Evolutionary conservation across 2,888 invertebrate genomes (phyloP), one percentile per base, ranked within the genome.

Genomic region (Acronicta psi): DNA sequence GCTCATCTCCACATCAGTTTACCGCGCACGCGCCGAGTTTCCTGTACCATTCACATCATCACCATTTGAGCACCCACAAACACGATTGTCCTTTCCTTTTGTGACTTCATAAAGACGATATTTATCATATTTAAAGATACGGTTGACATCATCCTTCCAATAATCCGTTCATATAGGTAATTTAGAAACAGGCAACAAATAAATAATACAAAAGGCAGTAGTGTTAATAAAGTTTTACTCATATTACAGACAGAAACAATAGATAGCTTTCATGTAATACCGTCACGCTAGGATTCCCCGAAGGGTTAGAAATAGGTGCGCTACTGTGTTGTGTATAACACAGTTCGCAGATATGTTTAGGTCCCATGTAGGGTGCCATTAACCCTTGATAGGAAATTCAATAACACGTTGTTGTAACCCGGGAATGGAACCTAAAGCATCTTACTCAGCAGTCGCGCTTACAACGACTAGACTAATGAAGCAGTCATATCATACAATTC

Each of bases 1-100:
- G 83, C 84, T 91, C 90, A 93, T 93, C 92, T 90, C 79, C 69
- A 82, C 88, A 90, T 90, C 87, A 90, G 86, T 85, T 91, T 82
- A 89, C 86, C 78, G 89, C 84, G 90, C 92, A 92, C 91, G 91
- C 90, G 90, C 81, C 82, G 80, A 73, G 82, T 86, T 91, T 92
- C 91, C 92, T 91, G 91, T 87, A 84, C 81, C 87, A 88, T 90
- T 90, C 85, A 83, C 75, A 87, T 84, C 81, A 85, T 79, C 79
- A 80, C 78, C 79, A 80, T 84, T 84, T 81, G 80, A 83, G 83
- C 87, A 87, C 86, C 86, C 82, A 88, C 87, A 79, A 84, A 80
- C 80, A 80, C 78, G 70, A 77, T 79, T 80, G 76, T 81, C 79
- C 75, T 79, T 82, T 82, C 82, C 80, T 83, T 83, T 81, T 84